Base-by-base conservation (phyloP, 2,888 invertebrate genomes). In the Gnatocerus cornutus region DNA sequence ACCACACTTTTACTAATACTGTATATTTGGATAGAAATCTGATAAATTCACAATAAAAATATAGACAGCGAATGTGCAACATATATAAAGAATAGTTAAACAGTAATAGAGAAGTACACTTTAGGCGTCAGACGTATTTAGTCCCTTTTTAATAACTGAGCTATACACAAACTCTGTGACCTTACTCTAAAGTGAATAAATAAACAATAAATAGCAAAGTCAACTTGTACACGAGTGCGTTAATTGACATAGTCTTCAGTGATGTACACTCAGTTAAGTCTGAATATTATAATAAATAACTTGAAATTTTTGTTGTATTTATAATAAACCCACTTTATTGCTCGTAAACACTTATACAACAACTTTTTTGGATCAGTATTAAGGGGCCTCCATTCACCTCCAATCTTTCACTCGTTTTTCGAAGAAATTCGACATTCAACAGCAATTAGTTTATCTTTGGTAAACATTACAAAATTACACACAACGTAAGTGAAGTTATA, bases 1-100 rank as follows among this genome's bases (percentile, higher is more conserved):
- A 29, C 9, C 50, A 50, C 10, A 3, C 8, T 2, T 29, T 14
- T 27, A 53, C 10, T 53, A 9, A 27, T 29, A 16, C 14, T 48
- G 45, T 61, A 50, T 59, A 59, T 59, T 71, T 46, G 41, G 66
- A 63, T 69, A 69, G 66, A 67, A 52, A 53, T 67, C 27, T 59
- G 46, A 66, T 69, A 55, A 55, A 71, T 52, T 58, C 65, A 71
- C 55, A 71, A 65, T 71, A 69, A 72, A 75, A 72, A 71, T 74
- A 75, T 71, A 76, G 72, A 75, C 59, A 74, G 73, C 63, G 69
- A 73, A 70, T 73, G 75, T 74, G 74, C 74, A 75, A 72, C 71
- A 66, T 56, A 75, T 73, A 71, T 59, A 74, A 71, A 75, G 74
- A 69, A 68, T 69, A 64, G 53, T 39, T 50, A 12, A 45, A 62